Percentiles rank a stretch among this genome's conserved stretches.
Conservation (phyloP, 2,113 vertebrate species). For the Corvus moneduloides region DNA sequence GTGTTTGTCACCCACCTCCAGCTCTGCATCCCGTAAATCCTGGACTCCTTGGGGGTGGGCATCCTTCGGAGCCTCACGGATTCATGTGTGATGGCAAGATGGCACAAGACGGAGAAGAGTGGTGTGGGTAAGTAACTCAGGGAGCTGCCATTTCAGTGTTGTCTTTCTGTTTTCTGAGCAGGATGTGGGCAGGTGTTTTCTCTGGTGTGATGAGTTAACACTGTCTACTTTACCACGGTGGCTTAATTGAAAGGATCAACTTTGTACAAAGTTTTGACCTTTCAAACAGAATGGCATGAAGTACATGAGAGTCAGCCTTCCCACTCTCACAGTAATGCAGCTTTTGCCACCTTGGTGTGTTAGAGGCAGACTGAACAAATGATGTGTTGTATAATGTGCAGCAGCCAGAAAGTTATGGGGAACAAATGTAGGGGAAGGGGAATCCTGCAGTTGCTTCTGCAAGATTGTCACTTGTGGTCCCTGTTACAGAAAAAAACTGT, state of each 20-base stretch:
- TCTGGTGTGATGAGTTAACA: background rate
- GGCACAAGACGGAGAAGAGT: slow-evolving; percentile 67
- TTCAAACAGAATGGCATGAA: background rate
- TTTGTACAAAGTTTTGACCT: background rate
- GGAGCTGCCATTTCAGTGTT: background rate
- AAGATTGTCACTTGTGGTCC: background rate
- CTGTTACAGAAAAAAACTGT: background rate
- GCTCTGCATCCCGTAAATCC: fast-evolving
- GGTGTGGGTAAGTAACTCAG: slow-evolving; percentile 68
- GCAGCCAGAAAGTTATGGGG: background rate
- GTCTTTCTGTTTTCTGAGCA: background rate
- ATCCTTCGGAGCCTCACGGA: background rate
- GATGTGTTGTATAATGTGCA: background rate
- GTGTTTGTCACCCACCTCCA: fast-evolving
- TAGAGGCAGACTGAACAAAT: background rate
- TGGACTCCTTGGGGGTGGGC: no score
- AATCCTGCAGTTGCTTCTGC: background rate
- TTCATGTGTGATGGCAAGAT: slow-evolving; percentile 47
- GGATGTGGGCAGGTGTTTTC: slow-evolving; percentile 41
- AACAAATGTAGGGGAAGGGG: background rate
- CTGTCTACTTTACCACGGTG: fast-evolving
- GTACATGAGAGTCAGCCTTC: fast-evolving
- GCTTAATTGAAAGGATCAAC: no score
- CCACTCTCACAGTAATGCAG: fast-evolving
- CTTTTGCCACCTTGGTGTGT: background rate